These are phyloP conservation scores for Etheostoma cragini DNA, from an alignment of 2,113 vertebrate genomes.

Conservation along the genomic window DNA sequence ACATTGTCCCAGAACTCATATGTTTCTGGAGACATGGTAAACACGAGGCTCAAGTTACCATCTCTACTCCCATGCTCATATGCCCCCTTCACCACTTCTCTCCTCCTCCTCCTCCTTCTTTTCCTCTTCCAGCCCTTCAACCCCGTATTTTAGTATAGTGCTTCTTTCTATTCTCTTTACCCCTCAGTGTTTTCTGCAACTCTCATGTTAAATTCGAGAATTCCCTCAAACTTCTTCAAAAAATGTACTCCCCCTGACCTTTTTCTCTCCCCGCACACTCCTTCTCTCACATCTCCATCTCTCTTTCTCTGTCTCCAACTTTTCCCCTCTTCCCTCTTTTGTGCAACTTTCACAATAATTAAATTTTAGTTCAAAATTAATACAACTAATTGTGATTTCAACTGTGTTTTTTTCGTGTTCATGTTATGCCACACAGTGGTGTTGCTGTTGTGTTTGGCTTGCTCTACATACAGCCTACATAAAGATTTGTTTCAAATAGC, in stretches of 20 bases:
- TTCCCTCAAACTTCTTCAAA: constrained; percentile 43
- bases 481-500: too few species aligned
- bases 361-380: too few species aligned
- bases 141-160: not conserved
- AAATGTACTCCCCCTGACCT: not conserved
- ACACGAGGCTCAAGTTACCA: constrained; percentile 79
- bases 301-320: not conserved
- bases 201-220: constrained; percentile 51
- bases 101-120: constrained; percentile 16
- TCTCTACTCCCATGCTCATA: constrained; percentile 27
- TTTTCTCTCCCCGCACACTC: not conserved
- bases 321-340: not conserved
- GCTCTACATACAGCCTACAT: too few species aligned
- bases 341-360: constrained; percentile 25
- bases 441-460: too few species aligned
- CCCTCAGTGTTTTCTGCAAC: not conserved
- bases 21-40: constrained; percentile 72
- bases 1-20: constrained; percentile 73
- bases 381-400: too few species aligned
- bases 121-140: not conserved
- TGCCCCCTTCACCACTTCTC: constrained; percentile 17
- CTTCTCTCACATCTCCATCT: constrained; percentile 5
- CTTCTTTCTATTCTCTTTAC: not conserved
- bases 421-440: too few species aligned
- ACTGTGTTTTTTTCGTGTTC: too few species aligned